Conservation (phyloP, 2,888 invertebrate genomes). For the Troides helena region DNA sequence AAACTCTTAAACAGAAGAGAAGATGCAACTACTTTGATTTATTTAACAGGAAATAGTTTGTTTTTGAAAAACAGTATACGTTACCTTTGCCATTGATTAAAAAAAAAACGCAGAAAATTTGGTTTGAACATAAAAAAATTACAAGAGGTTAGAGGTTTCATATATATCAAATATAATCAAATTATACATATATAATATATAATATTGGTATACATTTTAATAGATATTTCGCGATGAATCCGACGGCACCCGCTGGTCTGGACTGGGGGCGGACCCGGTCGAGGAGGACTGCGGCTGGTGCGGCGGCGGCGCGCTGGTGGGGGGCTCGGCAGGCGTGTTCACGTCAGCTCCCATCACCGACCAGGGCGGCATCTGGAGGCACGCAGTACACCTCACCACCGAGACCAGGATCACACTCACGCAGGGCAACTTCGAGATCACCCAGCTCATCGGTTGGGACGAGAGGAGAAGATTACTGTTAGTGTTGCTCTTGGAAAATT, state of each 20-base stretch:
- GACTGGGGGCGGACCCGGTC: conserved; percentile 66
- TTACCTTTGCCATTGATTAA: too few species aligned
- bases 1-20: too few species aligned
- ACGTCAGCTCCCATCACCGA: conserved; percentile 76
- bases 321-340: conserved; percentile 54
- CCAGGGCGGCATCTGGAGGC: conserved; percentile 73
- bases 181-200: not conserved
- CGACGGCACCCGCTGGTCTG: conserved; percentile 72
- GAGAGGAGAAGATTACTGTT: conserved; percentile 84
- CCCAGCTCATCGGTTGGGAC: conserved; percentile 88
- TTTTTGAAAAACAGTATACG: too few species aligned
- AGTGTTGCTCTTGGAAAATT: conserved; percentile 47
- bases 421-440: conserved; percentile 87
- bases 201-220: not conserved
- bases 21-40: too few species aligned
- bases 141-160: too few species aligned
- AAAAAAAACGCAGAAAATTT: too few species aligned
- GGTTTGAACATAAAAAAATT: too few species aligned
- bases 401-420: conserved; percentile 78
- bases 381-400: conserved; percentile 53
- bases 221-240: conserved; percentile 70
- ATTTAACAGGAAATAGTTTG: too few species aligned
- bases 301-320: conserved; percentile 67
- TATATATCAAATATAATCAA: too few species aligned
- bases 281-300: conserved; percentile 73